Evolutionary conservation across 2,797 vertebrate species (phyloP).

Genomic region (Rhinoraja longicauda): DNA sequence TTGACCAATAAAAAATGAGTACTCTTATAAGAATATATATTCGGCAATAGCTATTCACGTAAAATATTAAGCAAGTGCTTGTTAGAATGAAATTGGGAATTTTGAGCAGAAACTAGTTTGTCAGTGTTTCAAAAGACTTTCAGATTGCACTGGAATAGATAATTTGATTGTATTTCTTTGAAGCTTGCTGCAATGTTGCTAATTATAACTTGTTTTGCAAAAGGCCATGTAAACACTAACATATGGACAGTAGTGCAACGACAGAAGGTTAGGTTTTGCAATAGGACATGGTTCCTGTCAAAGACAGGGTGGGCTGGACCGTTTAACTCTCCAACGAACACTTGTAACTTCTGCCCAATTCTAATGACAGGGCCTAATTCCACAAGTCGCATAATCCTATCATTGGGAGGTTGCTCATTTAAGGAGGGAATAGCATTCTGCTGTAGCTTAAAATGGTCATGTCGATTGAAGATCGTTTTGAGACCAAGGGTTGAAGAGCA

Average conservation of each 20-base stretch:
- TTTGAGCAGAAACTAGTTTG: not conserved
- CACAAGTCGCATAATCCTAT: not conserved
- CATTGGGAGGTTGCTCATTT: not conserved
- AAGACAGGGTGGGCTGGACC: not conserved
- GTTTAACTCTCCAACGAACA: not conserved
- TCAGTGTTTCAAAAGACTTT: not conserved
- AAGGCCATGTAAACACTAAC: not conserved
- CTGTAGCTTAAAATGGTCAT: not conserved
- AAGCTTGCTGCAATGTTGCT: not conserved
- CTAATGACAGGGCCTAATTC: not conserved
- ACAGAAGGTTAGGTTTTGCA: not conserved
- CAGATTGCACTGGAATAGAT: too few relatives aligned
- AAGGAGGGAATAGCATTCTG: not conserved
- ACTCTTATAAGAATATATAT: not conserved
- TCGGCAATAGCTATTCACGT: not conserved
- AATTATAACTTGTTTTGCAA: not conserved
- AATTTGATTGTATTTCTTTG: not conserved
- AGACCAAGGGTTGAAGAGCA: not conserved
- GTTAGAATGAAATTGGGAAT: not conserved
- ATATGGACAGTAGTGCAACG: not conserved
- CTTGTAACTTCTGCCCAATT: not conserved
- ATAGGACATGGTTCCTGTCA: not conserved
- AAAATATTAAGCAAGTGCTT: not conserved
- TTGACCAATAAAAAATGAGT: not conserved
- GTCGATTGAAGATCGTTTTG: not conserved